Percentiles rank a stretch among this genome's conserved stretches.
Conservation (phyloP, 2,888 invertebrate genomes). For the Chouioia cunea region DNA sequence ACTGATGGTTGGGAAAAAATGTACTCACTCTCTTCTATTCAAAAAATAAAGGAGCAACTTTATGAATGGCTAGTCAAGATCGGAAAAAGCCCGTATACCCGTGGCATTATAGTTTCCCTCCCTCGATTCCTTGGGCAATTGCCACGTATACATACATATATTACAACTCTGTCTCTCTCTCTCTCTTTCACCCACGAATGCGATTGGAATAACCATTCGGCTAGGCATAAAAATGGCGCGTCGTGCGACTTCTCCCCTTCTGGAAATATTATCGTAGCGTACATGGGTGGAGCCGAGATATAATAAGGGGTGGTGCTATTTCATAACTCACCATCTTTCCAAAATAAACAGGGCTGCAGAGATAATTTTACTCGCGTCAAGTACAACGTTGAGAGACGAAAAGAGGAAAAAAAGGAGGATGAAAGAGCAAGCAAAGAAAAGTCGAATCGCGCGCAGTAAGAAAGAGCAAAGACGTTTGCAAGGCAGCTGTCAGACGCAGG, state of each 20-base stretch:
- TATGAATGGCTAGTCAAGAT: no score
- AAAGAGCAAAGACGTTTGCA: slow-evolving; percentile 35
- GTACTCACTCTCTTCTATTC: no score
- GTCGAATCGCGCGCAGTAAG: slow-evolving; percentile 30
- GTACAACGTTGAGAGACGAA: no score
- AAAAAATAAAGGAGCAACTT: no score
- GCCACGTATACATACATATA: no score
- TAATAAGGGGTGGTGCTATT: neutral
- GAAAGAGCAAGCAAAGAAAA: neutral
- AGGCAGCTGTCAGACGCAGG: slow-evolving; percentile 55
- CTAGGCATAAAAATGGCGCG: slow-evolving; percentile 26
- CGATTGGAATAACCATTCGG: neutral
- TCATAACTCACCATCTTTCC: no score
- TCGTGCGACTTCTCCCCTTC: no score
- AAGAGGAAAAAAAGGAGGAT: no score
- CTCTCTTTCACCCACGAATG: neutral
- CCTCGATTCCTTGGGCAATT: neutral
- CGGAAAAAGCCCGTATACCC: no score
- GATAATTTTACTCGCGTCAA: no score
- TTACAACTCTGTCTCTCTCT: neutral
- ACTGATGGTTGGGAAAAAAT: no score
- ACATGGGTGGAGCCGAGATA: slow-evolving; percentile 26
- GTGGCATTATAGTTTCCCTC: neutral
- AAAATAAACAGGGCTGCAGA: no score
- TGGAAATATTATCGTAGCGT: slow-evolving; percentile 24